Base-by-base conservation (phyloP, 1,140 invertebrate genomes). In the Orussus abietinus region DNA sequence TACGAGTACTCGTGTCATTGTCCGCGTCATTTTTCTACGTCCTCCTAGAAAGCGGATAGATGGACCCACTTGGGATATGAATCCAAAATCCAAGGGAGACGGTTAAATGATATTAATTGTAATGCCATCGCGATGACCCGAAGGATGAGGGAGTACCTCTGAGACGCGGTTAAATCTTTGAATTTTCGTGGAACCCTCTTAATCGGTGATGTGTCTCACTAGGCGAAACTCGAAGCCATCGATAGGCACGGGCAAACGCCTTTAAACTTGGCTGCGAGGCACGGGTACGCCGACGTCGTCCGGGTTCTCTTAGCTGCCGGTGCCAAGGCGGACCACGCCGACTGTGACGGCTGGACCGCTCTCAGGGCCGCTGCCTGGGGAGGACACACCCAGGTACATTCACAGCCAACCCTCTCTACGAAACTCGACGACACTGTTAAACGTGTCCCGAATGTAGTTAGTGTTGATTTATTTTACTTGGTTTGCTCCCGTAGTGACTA, bases 321-420 rank as follows among this genome's bases (percentile, higher is more conserved):
- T 2, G 89, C 91, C 1, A 75, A 79, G 50, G 78, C 84, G 0
- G 88, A 94, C 71, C 84, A 88, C 39, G 85, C 88, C 5, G 92
- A 96, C 71, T 81, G 81, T 18, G 92, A 96, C 61, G 88, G 88
- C 10, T 89, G 93, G 81, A 95, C 91, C 26, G 89, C 92, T 3
- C 69, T 96, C 21, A 75, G 87, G 50, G 86, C 87, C 6, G 89
- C 90, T 14, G 90, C 91, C 20, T 94, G 91, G 91, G 91, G 89
- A 42, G 92, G 92, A 11, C 92, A 96, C 60, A 89, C 86, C 10
- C 89, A 93, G 75, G 83, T 84, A 68, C 75, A 77, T 50, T 38
- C 41, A 47, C 43, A 50, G 51, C 49, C 51, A 53, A 49, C 39
- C 30, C 44, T 49, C 36, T 33, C 43, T 38, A 29, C 47, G 38